These are phyloP conservation scores for Pitangus sulphuratus DNA, from an alignment of 2,797 vertebrate genomes.

Conservation along the genomic window DNA sequence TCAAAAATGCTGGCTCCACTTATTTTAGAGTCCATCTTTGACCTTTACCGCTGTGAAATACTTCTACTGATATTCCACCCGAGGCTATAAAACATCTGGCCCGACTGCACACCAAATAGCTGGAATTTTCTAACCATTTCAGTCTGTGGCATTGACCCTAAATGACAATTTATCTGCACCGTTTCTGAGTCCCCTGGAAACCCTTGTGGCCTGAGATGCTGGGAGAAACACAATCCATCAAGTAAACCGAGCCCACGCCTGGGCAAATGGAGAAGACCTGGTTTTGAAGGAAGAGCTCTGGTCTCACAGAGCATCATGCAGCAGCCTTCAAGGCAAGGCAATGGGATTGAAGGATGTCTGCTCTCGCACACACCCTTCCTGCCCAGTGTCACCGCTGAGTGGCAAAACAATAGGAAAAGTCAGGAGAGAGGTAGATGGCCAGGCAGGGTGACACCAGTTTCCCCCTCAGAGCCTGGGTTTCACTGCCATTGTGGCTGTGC, in stretches of 20 bases:
- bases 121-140: slow-evolving; percentile 44
- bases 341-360: neutral
- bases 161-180: neutral
- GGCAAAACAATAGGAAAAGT: neutral
- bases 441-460: neutral
- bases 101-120: slow-evolving; percentile 33
- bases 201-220: rapidly evolving
- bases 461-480: neutral
- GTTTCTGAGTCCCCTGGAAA: slow-evolving; percentile 2
- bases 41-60: slow-evolving; percentile 44
- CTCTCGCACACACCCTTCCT: neutral
- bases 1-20: slow-evolving; percentile 39
- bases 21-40: slow-evolving; percentile 54
- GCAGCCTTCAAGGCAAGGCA: neutral
- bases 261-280: neutral
- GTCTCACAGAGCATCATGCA: neutral
- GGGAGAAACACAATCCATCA: neutral
- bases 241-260: neutral
- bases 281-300: neutral
- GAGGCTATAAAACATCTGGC: slow-evolving; percentile 64
- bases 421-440: neutral
- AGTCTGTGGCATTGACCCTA: neutral
- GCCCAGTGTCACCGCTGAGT: rapidly evolving
- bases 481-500: neutral
- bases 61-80: slow-evolving; percentile 48